phyloP scores from a whole-genome alignment of 2,113 vertebrate species.

The Syngnathoides biaculeatus region DNA sequence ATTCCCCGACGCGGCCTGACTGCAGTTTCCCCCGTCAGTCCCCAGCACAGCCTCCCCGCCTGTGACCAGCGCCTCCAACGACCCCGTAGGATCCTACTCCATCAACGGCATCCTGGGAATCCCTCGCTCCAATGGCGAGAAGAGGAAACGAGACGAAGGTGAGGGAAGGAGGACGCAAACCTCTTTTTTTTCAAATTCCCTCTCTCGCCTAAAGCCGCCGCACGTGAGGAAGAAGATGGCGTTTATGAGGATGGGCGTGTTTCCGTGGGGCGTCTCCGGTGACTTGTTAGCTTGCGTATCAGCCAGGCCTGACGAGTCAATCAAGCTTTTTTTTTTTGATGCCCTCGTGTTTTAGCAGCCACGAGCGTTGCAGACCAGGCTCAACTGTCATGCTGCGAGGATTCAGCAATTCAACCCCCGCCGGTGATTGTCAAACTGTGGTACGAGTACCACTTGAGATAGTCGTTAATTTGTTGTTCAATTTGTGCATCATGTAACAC shows the following conservation, averaged over 20 bases:
- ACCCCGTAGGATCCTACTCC: conserved; percentile 99
- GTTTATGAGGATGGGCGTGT: conserved; percentile 64
- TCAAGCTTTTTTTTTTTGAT: conserved; percentile 47
- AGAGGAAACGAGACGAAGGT: conserved; percentile 99
- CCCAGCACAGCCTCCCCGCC: conserved; percentile 97
- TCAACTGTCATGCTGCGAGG: not conserved
- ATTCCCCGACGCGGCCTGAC: not conserved
- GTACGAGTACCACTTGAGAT: no score
- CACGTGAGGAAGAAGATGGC: conserved; percentile 70
- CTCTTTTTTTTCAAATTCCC: conserved; percentile 55
- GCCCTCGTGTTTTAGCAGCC: conserved; percentile 55
- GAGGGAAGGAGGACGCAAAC: conserved; percentile 74
- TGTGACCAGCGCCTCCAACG: conserved; percentile 97
- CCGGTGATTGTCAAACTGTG: no score
- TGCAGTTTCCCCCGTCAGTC: conserved; percentile 77
- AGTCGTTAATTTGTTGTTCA: no score
- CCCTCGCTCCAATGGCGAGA: conserved; percentile 98
- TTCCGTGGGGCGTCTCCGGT: conserved; percentile 67
- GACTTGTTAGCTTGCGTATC: conserved; percentile 73
- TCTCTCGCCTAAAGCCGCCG: no score
- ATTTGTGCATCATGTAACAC: no score
- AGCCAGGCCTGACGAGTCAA: conserved; percentile 56
- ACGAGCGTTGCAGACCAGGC: conserved; percentile 57
- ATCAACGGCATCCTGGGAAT: conserved; percentile 99
- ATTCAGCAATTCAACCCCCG: not conserved